Percentiles rank a stretch among this genome's conserved stretches.
These are phyloP conservation scores for Cheilosia vernalis DNA, from an alignment of 2,888 invertebrate genomes.

Conservation along the genomic window DNA sequence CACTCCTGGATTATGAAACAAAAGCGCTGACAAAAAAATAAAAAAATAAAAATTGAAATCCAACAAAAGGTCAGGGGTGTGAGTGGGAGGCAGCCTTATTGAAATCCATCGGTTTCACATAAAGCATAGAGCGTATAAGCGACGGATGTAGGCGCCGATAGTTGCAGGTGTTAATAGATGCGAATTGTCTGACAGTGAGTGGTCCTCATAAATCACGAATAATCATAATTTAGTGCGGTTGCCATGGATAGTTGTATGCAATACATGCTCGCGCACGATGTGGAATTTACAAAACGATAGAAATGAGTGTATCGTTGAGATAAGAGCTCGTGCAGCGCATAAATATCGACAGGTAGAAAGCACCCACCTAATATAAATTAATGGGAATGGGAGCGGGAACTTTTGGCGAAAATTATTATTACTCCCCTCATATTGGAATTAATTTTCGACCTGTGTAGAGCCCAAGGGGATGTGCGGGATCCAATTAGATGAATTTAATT, in stretches of 20 bases:
- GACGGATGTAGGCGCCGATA: constrained; percentile 19
- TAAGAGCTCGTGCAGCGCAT: constrained; percentile 6
- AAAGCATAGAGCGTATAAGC: constrained; percentile 13
- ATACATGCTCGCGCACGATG: constrained; percentile 21
- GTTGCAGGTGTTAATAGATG: constrained; percentile 75
- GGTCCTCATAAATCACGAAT: constrained; percentile 70
- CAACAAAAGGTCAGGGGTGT: not conserved
- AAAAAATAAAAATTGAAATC: constrained; percentile 1
- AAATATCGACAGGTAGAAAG: too few species aligned
- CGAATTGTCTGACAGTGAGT: constrained; percentile 69
- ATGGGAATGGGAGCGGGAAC: too few species aligned
- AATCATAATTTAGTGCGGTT: constrained; percentile 67
- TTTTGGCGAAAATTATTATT: too few species aligned
- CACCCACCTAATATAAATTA: too few species aligned
- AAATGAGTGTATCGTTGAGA: constrained; percentile 19
- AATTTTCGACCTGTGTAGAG: too few species aligned
- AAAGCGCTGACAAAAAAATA: constrained; percentile 39
- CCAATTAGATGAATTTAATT: too few species aligned
- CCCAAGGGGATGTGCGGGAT: too few species aligned
- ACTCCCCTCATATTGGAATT: too few species aligned
- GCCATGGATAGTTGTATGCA: constrained; percentile 35
- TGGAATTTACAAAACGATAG: constrained; percentile 32
- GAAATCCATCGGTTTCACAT: constrained; percentile 45
- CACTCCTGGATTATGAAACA: constrained; percentile 73
- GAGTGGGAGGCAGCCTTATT: constrained; percentile 41